A percentile compares a stretch with the other conserved stretches of the same genome.
Evolutionary conservation across 2,113 vertebrate genomes (phyloP).

Genomic region (Anser brachyrhynchus): DNA sequence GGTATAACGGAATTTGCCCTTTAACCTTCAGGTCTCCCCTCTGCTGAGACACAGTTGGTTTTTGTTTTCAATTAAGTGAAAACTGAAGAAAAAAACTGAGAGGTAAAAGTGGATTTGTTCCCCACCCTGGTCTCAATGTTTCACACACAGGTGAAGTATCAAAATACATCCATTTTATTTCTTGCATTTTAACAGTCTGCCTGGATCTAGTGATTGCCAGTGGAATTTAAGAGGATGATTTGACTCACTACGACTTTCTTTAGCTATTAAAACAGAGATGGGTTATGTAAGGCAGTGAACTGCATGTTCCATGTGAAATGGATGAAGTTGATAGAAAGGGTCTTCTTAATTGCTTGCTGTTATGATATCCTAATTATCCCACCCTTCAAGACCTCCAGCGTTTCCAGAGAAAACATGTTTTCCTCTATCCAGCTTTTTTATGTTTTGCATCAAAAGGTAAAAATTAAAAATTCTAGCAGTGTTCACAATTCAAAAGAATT

Average conservation of each 20-base stretch:
- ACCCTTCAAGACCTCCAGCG: constrained; percentile 12
- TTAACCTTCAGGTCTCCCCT: constrained; percentile 67
- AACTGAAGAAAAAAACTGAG: constrained; percentile 40
- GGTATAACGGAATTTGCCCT: constrained; percentile 67
- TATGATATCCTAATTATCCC: constrained; percentile 31
- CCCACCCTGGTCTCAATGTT: background rate
- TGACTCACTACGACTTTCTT: background rate
- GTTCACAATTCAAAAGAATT: constrained; percentile 68
- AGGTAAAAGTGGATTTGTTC: constrained; percentile 41
- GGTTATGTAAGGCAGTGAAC: background rate
- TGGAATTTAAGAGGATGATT: background rate
- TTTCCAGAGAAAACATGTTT: constrained; percentile 37
- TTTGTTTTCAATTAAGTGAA: constrained; percentile 69
- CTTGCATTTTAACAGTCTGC: background rate
- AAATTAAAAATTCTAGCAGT: constrained; percentile 77
- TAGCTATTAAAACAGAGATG: background rate
- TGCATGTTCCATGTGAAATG: constrained; percentile 3
- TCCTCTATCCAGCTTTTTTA: constrained; percentile 44
- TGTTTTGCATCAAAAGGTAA: constrained; percentile 64
- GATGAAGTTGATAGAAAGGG: background rate
- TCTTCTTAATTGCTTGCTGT: background rate
- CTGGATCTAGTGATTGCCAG: background rate
- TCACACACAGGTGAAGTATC: background rate
- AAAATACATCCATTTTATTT: constrained; percentile 3
- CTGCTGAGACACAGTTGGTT: constrained; percentile 70